These are phyloP conservation scores for Ancistrus triradiatus DNA, from an alignment of 2,113 vertebrate genomes.

Conservation along the genomic window DNA sequence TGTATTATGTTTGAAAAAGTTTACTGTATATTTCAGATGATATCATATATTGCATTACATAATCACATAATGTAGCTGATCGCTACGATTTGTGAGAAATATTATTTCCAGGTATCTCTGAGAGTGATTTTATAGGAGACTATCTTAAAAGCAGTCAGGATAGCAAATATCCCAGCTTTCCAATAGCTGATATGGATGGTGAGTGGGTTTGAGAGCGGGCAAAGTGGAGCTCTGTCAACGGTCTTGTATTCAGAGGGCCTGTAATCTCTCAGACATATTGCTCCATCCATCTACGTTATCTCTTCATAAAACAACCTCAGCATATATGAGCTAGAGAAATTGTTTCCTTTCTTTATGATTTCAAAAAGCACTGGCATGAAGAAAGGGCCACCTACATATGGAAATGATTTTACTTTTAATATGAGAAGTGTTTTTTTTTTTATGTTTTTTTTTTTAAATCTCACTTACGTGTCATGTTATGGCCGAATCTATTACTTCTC, in stretches of 20 bases:
- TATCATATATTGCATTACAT: too few relatives aligned
- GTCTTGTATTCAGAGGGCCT: constrained; percentile 42
- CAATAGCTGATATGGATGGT: constrained; percentile 39
- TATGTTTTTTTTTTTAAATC: background rate
- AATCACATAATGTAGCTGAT: too few relatives aligned
- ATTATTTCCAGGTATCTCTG: too few relatives aligned
- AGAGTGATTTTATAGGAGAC: constrained; percentile 11
- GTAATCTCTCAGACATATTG: constrained; percentile 50
- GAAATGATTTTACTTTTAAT: constrained; percentile 25
- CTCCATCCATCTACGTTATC: constrained; percentile 53
- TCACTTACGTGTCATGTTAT: constrained; percentile 26
- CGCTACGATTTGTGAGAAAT: too few relatives aligned
- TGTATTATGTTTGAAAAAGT: too few relatives aligned
- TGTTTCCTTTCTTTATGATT: constrained; percentile 45
- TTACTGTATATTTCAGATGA: too few relatives aligned
- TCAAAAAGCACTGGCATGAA: constrained; percentile 30
- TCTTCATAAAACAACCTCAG: constrained; percentile 41
- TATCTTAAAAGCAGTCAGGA: constrained; percentile 28
- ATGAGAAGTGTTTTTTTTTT: background rate
- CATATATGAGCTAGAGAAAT: constrained; percentile 42
- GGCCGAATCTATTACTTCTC: constrained; percentile 34
- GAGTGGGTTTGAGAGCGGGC: constrained; percentile 32
- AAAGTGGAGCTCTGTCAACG: constrained; percentile 34
- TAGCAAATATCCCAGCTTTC: constrained; percentile 34
- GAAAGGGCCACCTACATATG: constrained; percentile 33